A percentile compares a stretch with the other conserved stretches of the same genome.
phyloP scores from a whole-genome alignment of 2,888 invertebrate genomes.

The Apomyelois bistriatella region DNA sequence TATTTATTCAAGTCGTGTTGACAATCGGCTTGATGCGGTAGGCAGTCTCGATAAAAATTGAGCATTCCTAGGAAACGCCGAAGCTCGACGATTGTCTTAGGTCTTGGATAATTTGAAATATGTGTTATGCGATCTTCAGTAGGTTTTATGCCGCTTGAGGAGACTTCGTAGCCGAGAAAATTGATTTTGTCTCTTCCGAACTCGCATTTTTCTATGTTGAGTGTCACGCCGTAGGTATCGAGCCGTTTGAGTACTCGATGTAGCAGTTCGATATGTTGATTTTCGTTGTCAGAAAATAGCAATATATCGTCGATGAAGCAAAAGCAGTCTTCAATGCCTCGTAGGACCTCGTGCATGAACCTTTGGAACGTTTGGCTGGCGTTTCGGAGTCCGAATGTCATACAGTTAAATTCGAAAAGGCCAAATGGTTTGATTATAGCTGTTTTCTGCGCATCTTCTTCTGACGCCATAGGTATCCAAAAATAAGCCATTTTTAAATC shows the following conservation, averaged over 20 bases:
- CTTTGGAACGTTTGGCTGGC: conserved; percentile 34
- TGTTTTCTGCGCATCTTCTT: too few species aligned
- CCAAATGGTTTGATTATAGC: too few species aligned
- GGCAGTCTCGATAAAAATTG: conserved; percentile 22
- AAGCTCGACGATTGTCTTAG: too few species aligned
- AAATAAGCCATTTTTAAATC: conserved; percentile 32
- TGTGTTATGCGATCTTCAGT: too few species aligned
- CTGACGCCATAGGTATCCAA: conserved; percentile 14
- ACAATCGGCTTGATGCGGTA: conserved; percentile 18
- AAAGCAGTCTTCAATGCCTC: conserved; percentile 19
- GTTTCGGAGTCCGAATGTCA: conserved; percentile 37
- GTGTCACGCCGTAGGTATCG: conserved; percentile 18
- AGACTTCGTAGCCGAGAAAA: conserved; percentile 21
- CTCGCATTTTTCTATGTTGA: conserved; percentile 20
- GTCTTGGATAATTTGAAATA: too few species aligned
- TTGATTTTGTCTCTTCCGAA: conserved; percentile 15
- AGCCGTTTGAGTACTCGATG: conserved; percentile 14
- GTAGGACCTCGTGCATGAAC: conserved; percentile 20
- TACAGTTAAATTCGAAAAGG: conserved; percentile 24
- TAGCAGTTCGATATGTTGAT: too few species aligned
- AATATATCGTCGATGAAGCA: not conserved
- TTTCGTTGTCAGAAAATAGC: too few species aligned
- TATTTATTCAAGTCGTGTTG: conserved; percentile 20
- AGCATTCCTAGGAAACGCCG: conserved; percentile 22
- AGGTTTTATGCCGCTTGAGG: not conserved